Evolutionary conservation across 2,113 vertebrate genomes (phyloP), one percentile per base, ranked within the genome.

Genomic region (Catharus minimus): DNA sequence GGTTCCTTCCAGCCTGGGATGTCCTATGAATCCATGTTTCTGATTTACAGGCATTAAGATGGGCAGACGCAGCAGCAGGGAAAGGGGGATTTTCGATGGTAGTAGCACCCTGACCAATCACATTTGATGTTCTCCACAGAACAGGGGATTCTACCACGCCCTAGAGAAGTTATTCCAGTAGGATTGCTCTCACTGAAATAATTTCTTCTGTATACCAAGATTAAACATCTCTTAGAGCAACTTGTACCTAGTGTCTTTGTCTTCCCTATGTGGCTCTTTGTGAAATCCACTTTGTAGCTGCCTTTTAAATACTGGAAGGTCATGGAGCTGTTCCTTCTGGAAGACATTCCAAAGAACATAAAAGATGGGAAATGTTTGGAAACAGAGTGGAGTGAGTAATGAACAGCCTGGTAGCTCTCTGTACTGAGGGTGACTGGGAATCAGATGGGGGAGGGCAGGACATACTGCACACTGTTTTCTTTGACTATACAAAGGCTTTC

Each of bases 111-210:
- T 78, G 16, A 27, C 5, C 39, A 62, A 41, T 9, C 12, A 23
- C 13, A 26, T 23, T 13, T 58, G 57, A 50, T 67, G 46, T 32
- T 71, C 16, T 71, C 18, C 12, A 39, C 39, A 11, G 44, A 50
- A 22, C 7, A 3, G 7, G 3, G 4, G 8, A 38, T 28, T 47
- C 44, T 60, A 22, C 26, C 17, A 27, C 0, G 0, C 46, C 19
- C 49, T 91, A 33, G 28, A 20, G 11, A 82, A 1, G 6, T 88
- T 62, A 9, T 82, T 88, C 38, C 22, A 62, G 18, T 41, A 17
- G 19, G 2, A 53, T 39, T 47, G 30, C n/a, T 62, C 27, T 47
- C 50, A 33, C 46, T 56, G 15, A 33, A 92, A 81, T 65, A 55
- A 22, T 30, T 13, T 57, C 50, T 84, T 90, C 24, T 18, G 24